A percentile compares a stretch with the other conserved stretches of the same genome.
These are phyloP conservation scores for Dicranocentrus wangi DNA, from an alignment of 2,888 invertebrate species.

Conservation along the genomic window DNA sequence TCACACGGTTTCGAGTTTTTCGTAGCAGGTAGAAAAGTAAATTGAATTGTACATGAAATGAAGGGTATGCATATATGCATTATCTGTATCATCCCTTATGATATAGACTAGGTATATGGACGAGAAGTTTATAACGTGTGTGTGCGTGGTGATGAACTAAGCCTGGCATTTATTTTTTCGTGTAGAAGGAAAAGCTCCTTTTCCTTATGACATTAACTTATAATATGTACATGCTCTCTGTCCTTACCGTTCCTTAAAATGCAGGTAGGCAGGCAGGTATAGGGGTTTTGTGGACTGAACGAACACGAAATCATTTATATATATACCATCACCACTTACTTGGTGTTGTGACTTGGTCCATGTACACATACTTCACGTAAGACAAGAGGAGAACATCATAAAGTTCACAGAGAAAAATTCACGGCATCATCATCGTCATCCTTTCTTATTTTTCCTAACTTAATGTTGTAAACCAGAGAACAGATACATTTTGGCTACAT, in stretches of 20 bases:
- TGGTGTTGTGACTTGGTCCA: slow-evolving; percentile 16
- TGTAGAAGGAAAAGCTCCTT: slow-evolving; percentile 48
- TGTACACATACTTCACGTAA: slow-evolving; percentile 35
- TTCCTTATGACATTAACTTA: slow-evolving; percentile 33
- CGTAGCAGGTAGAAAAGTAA: slow-evolving; percentile 48
- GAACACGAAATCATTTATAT: slow-evolving; percentile 42
- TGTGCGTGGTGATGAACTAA: slow-evolving; percentile 31
- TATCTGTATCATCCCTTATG: slow-evolving; percentile 18
- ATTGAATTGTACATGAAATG: slow-evolving; percentile 41
- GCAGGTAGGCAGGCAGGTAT: slow-evolving; percentile 30
- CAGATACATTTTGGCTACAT: slow-evolving; percentile 16
- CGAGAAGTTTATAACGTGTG: too few relatives aligned
- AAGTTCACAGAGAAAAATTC: slow-evolving; percentile 57
- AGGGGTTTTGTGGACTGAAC: slow-evolving; percentile 21
- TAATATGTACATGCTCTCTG: slow-evolving; percentile 35
- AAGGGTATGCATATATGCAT: slow-evolving; percentile 33
- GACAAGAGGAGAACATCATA: slow-evolving; percentile 52
- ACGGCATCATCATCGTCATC: slow-evolving; percentile 47
- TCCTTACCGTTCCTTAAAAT: slow-evolving; percentile 46
- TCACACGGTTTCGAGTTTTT: slow-evolving; percentile 26
- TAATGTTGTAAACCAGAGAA: slow-evolving; percentile 23
- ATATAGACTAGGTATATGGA: too few relatives aligned
- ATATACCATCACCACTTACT: slow-evolving; percentile 25
- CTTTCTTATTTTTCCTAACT: slow-evolving; percentile 34
- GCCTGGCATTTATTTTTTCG: slow-evolving; percentile 24